Base-by-base conservation (phyloP, 2,113 vertebrate genomes). In the Vicugna pacos region DNA sequence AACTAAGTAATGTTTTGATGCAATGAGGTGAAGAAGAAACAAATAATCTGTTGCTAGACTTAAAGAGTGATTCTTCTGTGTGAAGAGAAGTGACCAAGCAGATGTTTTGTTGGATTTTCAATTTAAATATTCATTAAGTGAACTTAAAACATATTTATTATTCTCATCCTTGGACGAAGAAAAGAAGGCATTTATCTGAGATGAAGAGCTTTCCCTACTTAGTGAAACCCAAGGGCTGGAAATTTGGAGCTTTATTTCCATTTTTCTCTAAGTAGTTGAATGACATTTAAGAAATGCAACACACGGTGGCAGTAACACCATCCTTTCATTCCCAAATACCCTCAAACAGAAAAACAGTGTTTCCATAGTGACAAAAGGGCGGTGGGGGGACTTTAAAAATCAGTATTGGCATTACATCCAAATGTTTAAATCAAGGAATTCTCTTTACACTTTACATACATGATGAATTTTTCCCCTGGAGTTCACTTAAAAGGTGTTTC, bases 281-380 rank as follows among this genome's bases (percentile, higher is more conserved):
- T 0, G 30, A 22, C 16, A 0, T 81, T 95, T 83, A 46, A 72
- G 54, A 42, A 81, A 64, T 17, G 1, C 16, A 89, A 79, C 98
- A 83, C 97, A 35, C 97, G 98, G 22, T 94, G 98, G 98, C 97
- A 93, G 91, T 95, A 0, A 97, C 73, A 65, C 58, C 94, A 83
- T 88, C 75, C 62, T 82, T 48, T 80, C 26, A 3, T 77, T 87
- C 42, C 19, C n/a, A 15, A 4, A 7, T 2, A 20, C 0, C 11
- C 11, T 1, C 11, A 10, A 32, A 12, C 3, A 60, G 3, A 13
- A 62, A 42, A 20, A 46, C 1, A 1, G 7, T 0, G 1, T 32
- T 50, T 69, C 42, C 42, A 6, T 0, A 5, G 3, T 5, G 11
- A 35, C 2, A 22, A 67, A 4, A 19, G 1, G 12, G 6, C 16